Evolutionary conservation across 1,140 invertebrate species (phyloP).

Genomic region (Drosophila lini): DNA sequence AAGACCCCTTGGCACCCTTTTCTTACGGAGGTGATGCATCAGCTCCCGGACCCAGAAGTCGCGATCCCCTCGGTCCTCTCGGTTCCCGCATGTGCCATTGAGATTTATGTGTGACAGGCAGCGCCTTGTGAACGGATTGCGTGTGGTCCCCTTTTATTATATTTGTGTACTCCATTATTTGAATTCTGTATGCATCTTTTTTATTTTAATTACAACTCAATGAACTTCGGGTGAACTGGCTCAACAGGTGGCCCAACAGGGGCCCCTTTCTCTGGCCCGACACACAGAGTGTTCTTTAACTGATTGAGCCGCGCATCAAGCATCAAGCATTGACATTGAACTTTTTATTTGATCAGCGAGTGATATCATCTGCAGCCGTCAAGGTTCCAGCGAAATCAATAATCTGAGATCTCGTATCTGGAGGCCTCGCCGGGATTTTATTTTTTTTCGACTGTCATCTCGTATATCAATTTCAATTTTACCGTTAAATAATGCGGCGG

Average conservation of each 20-base stretch:
- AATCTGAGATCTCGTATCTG: slow-evolving; percentile 34
- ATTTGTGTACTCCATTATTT: slow-evolving; percentile 32
- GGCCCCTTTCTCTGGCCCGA: slow-evolving; percentile 51
- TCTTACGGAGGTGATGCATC: slow-evolving; percentile 55
- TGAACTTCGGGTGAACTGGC: slow-evolving; percentile 71
- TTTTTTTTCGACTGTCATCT: slow-evolving; percentile 30
- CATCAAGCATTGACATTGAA: slow-evolving; percentile 71
- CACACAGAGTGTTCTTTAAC: slow-evolving; percentile 56
- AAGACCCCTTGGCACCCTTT: slow-evolving; percentile 64
- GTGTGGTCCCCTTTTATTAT: slow-evolving; percentile 60
- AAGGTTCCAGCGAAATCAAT: slow-evolving; percentile 22
- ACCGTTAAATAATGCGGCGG: slow-evolving; percentile 57
- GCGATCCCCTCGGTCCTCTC: slow-evolving; percentile 11
- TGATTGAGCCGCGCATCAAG: slow-evolving; percentile 54
- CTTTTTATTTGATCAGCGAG: slow-evolving; percentile 60
- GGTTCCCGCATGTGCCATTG: slow-evolving; percentile 56
- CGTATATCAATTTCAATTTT: slow-evolving; percentile 62
- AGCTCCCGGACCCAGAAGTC: slow-evolving; percentile 17
- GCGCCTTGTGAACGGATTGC: slow-evolving; percentile 52
- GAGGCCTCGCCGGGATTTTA: slow-evolving; percentile 3
- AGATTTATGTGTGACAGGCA: slow-evolving; percentile 74
- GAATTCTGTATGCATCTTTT: slow-evolving; percentile 1
- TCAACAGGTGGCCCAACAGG: slow-evolving; percentile 62
- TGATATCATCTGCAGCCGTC: slow-evolving; percentile 39
- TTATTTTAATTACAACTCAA: slow-evolving; percentile 75